Evolutionary conservation across 2,888 invertebrate genomes (phyloP).

Genomic region (Eupithecia pulchellata): DNA sequence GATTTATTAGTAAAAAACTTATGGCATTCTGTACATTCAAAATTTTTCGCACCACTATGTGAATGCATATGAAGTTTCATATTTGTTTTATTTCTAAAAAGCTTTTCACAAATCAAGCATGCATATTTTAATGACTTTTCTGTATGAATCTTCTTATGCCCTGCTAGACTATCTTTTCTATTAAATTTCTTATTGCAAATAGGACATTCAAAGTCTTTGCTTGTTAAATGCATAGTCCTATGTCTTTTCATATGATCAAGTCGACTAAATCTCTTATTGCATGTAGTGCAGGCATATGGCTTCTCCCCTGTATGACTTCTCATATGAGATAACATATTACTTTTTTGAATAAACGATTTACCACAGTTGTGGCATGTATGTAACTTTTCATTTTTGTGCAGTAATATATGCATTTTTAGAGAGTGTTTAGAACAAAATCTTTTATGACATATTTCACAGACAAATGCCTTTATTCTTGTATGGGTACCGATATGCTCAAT

Average conservation of each 20-base stretch:
- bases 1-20: not conserved
- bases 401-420: not conserved
- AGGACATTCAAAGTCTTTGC: not conserved
- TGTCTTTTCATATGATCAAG: not conserved
- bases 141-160: not conserved
- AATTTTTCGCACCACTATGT: not conserved
- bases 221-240: not conserved
- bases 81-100: not conserved
- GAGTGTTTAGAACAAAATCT: not conserved
- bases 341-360: not conserved
- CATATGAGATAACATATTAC: not conserved
- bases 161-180: not conserved
- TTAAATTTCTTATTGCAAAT: not conserved
- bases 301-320: not conserved
- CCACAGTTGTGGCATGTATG: not conserved
- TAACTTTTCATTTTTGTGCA: not conserved
- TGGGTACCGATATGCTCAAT: not conserved
- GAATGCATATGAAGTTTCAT: not conserved
- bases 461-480: not conserved
- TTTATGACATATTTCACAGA: conserved; percentile 1
- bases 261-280: not conserved
- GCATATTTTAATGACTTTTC: not conserved
- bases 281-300: not conserved
- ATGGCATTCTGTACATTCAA: not conserved
- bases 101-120: not conserved